Base-by-base conservation (phyloP, 1,140 invertebrate genomes). In the Drosophila saltans region DNA sequence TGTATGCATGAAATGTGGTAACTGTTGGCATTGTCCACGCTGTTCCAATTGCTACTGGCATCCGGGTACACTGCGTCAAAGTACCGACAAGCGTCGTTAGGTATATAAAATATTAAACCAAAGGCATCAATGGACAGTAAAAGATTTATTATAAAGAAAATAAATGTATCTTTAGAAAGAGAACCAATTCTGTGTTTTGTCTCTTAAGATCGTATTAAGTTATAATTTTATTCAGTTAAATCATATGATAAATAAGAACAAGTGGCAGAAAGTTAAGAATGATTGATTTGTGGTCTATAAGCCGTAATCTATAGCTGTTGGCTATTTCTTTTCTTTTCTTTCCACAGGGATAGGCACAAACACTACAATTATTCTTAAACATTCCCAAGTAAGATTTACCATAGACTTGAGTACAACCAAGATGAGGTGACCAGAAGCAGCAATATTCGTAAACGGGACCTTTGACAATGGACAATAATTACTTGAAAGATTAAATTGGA, bases 1-100 rank as follows among this genome's bases (percentile, higher is more conserved):
- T 55, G 60, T 62, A 3, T 75, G 67, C 64, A 75, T 69, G 66
- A 75, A 75, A 11, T 62, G 78, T 36, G 56, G 72, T 26, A 69
- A 67, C 24, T 67, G 41, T 39, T 85, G 81, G 69, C 65, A 66
- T 40, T 78, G 74, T 28, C 67, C 81, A 0, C 62, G 67, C 36
- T 84, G 81, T 56, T 69, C 81, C n/a, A 68, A 80, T 59, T 84
- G 62, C 74, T 74, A 58, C 16, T 81, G 78, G 58, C 75, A 73
- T 72, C 40, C 73, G 5, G 65, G 72, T 8, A n/a, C 75, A 39
- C 24, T 26, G 33, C 65, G 69, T 16, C 10, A 11, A 8, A 16
- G 3, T 26, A 11, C 28, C 43, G 24, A 59, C 61, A 10, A 67
- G 36, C 60, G 36, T 33, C 28, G 41, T 30, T 61, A 59, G 26